Evolutionary conservation across 1,140 invertebrate genomes (phyloP), one percentile per base, ranked within the genome.

Genomic region (Neodiprion fabricii): DNA sequence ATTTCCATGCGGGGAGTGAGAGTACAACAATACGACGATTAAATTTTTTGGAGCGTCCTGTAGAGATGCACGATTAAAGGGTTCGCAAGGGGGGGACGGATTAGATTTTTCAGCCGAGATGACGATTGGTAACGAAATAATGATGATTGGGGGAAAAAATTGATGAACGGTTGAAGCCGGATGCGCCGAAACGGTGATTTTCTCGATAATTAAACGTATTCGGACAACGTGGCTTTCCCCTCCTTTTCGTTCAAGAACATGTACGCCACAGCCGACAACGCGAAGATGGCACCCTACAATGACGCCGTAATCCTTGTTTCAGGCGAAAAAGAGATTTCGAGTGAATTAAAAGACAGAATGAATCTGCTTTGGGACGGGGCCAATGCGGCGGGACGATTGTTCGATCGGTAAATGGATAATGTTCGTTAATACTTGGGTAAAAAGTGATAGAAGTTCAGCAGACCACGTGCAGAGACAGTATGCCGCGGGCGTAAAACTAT

Each of bases 271-370:
- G 84, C 83, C 80, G 79, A 79, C 82, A 82, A 82, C 79, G 84
- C 83, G 84, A 87, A 87, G 79, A 87, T 87, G 86, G 86, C 86
- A 86, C 85, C 85, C 84, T 75, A 76, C 79, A 85, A 79, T 81
- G 86, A 87, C 86, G 86, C 86, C 85, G 85, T 79, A 80, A 9
- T 23, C 78, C 71, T 72, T 72, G 73, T 75, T 78, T 79, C 81
- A 84, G 53, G n/a, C 9, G 53, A 61, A 61, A 61, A 7, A 61
- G 11, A 14, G n/a, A 14, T 61, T 61, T 61, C 53, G n/a, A 17
- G 0, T 17, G 11, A 17, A 61, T 61, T 14, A 61, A 7, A 12
- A 4, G 53, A 61, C 9, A 0, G 53, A 40, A 40, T 40, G 28
- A 40, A 40, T 1, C 28, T 40, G 28, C 28, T 40, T 40, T 5